A percentile compares a stretch with the other conserved stretches of the same genome.
These are phyloP conservation scores for Lynx canadensis DNA, from an alignment of 2,113 vertebrate species.

Conservation along the genomic window DNA sequence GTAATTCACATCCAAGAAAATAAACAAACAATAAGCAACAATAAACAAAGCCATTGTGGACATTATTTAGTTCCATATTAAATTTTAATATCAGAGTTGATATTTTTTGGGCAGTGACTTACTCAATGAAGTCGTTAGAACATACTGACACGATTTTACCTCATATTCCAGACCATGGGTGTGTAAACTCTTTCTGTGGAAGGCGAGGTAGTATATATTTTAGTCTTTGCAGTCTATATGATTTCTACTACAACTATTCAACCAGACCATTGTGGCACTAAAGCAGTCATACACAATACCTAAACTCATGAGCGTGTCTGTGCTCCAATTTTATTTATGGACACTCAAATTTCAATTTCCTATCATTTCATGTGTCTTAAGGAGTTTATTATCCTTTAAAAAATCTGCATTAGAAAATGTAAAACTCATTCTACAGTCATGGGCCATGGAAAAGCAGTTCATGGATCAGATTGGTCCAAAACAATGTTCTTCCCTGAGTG, in stretches of 20 bases:
- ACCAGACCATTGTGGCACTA: fast-evolving
- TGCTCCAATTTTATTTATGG: not conserved
- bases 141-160: not conserved
- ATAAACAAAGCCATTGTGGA: not conserved
- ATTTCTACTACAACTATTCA: not conserved
- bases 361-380: not conserved
- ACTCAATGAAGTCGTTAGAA: not conserved
- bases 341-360: not conserved
- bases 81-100: not conserved
- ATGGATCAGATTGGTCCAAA: not conserved
- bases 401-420: not conserved
- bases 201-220: not conserved
- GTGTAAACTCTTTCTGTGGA: not conserved
- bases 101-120: not conserved
- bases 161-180: not conserved
- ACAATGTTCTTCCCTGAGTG: not conserved
- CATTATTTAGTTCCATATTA: not conserved
- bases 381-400: not conserved
- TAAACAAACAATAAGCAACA: not conserved
- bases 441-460: not conserved
- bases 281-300: fast-evolving
- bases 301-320: not conserved
- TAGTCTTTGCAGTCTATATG: not conserved
- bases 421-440: not conserved
- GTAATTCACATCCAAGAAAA: not conserved